Evolutionary conservation across 35 echinoderm and acorn worm species (phyloP), one percentile per base, ranked within the genome.

Genomic region (Anneissia japonica): DNA sequence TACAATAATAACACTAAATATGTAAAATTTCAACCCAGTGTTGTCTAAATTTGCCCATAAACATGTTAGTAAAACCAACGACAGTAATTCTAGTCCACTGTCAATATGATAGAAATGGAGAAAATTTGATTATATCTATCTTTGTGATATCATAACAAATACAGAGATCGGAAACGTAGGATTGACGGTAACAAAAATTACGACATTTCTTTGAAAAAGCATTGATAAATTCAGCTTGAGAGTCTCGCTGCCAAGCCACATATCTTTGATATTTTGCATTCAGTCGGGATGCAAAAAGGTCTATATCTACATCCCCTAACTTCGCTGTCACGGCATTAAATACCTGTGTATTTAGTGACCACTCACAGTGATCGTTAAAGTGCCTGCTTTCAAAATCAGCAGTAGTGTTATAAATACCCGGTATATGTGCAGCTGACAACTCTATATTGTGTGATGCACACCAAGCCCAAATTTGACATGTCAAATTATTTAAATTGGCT

Each of bases 401-500:
- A 3, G 75, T 37, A 11, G 35, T 37, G 31, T 77, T 77, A 13
- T 2, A 4, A 77, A 23, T 11, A 11, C 75, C 75, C 14, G 75
- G 75, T 77, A 11, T 33, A 23, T 77, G 31, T 32, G 75, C 75
- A 10, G 31, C 75, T 10, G 75, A 35, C 26, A 77, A 11, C 26
- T 37, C 10, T 1, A 77, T 77, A 32, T 77, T 77, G 30, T 9
- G 10, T 35, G 31, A 35, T 32, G 35, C 9, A 14, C 75, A 77
- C 75, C 75, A 77, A 10, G 3, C 3, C 75, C 75, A 77, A 23
- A 77, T 33, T 19, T 77, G 2, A 11, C 26, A 12, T 3, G 75
- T 31, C 12, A 77, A 77, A n/a, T 38, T 74, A 80, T 88, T 79
- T n/a, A 88, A 35, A 30, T 87, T n/a, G 0, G 85, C 30, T 31